phyloP scores from a whole-genome alignment of 1,140 invertebrate species.

The Amphibalanus amphitrite region DNA sequence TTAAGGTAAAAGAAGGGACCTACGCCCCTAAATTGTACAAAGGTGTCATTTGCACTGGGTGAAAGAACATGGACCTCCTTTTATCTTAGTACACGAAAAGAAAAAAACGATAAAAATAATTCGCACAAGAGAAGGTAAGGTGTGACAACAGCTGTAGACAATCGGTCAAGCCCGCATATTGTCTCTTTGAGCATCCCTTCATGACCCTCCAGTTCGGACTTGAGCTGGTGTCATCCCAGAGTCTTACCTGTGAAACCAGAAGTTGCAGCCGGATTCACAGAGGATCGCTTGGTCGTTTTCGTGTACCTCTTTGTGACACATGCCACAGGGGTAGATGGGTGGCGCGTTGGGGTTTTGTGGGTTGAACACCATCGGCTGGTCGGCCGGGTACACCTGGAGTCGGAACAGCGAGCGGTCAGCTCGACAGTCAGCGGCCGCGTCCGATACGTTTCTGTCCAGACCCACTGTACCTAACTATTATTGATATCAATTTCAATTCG shows the following conservation, averaged over 20 bases:
- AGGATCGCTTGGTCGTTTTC: conserved; percentile 96
- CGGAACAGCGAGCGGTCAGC: conserved; percentile 4
- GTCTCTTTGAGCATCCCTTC: too few relatives aligned
- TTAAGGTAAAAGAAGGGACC: too few relatives aligned
- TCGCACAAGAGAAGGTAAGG: too few relatives aligned
- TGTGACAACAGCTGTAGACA: too few relatives aligned
- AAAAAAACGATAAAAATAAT: too few relatives aligned
- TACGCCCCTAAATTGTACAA: too few relatives aligned
- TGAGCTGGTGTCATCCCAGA: too few relatives aligned
- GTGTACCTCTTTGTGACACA: conserved; percentile 96
- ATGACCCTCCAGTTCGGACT: too few relatives aligned
- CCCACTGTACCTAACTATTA: conserved; percentile 8
- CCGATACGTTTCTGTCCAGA: neutral
- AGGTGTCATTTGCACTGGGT: too few relatives aligned
- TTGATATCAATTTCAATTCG: conserved; percentile 2
- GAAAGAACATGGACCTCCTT: too few relatives aligned
- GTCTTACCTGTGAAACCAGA: conserved; percentile 93
- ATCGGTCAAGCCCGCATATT: too few relatives aligned
- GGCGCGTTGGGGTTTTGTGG: conserved; percentile 95
- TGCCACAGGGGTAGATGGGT: conserved; percentile 89
- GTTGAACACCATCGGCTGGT: conserved; percentile 95
- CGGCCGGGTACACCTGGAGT: conserved; percentile 62
- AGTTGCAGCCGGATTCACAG: conserved; percentile 96
- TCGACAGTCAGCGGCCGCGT: neutral
- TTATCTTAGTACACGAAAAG: too few relatives aligned